Evolutionary conservation across 1,140 invertebrate species (phyloP), one percentile per base, ranked within the genome.

Genomic region (Argopecten irradians): DNA sequence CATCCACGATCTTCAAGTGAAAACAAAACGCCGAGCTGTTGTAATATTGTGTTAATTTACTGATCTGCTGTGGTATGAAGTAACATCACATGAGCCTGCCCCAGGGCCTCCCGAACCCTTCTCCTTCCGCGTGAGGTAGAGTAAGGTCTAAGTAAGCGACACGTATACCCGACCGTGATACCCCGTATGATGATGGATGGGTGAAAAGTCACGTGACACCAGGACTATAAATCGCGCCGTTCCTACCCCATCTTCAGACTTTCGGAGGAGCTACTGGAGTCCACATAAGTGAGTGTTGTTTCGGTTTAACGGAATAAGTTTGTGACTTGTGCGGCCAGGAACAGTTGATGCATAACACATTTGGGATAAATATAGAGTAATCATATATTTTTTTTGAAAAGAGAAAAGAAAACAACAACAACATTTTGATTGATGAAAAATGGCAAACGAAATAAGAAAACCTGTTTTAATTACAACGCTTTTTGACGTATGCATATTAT

Each of bases 31-130:
- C 55, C 55, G 55, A 0, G 0, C n/a, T 5, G n/a, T 71, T n/a
- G 55, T 71, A 71, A 71, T 71, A 71, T n/a, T 71, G 55, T 28
- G 55, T 3, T 71, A 71, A 22, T 71, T 71, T 71, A 71, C 55
- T 71, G 55, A 22, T 28, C 2, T 71, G 55, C n/a, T 5, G 55
- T 71, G 13, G 5, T 39, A 71, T 71, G 55, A 11, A 28, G n/a
- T 71, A 71, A 71, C 55, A 71, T 71, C 55, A 71, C 55, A 71
- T 71, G 55, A 71, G 55, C 55, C 55, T 3, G 55, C 55, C 55
- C 11, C 22, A n/a, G 36, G 55, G 55, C 22, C 55, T 5, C 22
- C 55, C 55, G 28, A 71, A 71, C 55, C 55, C 55, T 28, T 71
- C 55, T 71, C n/a, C 55, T 71, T 71, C 55, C 55, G 55, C 55